A percentile compares a stretch with the other conserved stretches of the same genome.
These are phyloP conservation scores for Gadopsis marmoratus DNA, from an alignment of 2,797 vertebrate species.

Conservation along the genomic window DNA sequence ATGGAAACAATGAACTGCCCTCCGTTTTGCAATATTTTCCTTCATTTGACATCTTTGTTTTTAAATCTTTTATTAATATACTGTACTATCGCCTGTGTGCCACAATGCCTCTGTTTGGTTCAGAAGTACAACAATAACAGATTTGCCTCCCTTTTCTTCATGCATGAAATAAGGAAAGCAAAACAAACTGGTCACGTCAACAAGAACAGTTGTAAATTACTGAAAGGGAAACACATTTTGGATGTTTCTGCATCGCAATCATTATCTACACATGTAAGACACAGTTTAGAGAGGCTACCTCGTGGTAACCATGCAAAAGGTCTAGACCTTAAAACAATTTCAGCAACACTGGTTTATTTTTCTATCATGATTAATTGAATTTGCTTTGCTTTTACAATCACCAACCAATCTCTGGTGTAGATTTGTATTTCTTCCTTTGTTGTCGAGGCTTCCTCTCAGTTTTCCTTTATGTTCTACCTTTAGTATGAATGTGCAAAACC, in stretches of 20 bases:
- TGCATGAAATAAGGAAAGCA: constrained; percentile 31
- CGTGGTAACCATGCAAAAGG: neutral
- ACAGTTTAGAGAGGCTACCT: constrained; percentile 2
- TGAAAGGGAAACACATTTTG: constrained; percentile 5
- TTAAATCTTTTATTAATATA: constrained; percentile 54
- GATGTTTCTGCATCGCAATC: neutral
- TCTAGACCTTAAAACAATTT: constrained; percentile 3
- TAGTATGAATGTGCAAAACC: constrained; percentile 39
- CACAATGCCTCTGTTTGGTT: constrained; percentile 19
- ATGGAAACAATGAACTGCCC: constrained; percentile 46
- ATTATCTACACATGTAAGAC: neutral
- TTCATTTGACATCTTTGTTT: constrained; percentile 54
- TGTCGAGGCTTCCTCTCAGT: constrained; percentile 32
- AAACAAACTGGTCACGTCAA: constrained; percentile 25
- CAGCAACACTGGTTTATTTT: constrained; percentile 18
- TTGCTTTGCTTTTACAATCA: constrained; percentile 14
- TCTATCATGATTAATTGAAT: neutral
- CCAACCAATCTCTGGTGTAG: constrained; percentile 1
- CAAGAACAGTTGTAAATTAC: constrained; percentile 7
- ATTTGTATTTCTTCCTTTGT: constrained; percentile 16
- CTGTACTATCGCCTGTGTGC: constrained; percentile 29
- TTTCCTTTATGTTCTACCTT: constrained; percentile 45
- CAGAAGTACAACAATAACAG: constrained; percentile 29
- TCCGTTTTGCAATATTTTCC: constrained; percentile 41
- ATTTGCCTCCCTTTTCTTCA: constrained; percentile 33